These are phyloP conservation scores for Phylloscopus trochilus DNA, from an alignment of 2,113 vertebrate species.

Conservation along the genomic window DNA sequence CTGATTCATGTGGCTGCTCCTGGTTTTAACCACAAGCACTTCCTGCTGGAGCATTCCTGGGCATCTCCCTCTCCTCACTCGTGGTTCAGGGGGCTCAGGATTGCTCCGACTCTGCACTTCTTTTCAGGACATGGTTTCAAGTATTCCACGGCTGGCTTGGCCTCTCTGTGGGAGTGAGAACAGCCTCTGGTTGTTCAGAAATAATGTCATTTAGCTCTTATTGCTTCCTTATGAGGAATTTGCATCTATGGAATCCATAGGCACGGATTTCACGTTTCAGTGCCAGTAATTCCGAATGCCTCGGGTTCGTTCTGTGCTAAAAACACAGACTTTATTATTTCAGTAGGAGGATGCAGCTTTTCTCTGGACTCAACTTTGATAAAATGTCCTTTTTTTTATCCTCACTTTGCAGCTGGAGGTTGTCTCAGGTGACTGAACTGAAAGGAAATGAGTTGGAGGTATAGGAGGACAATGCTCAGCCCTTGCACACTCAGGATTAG, in stretches of 20 bases:
- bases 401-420: background rate
- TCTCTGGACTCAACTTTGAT: background rate
- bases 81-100: background rate
- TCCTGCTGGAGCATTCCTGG: constrained; percentile 48
- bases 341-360: background rate
- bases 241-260: background rate
- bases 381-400: background rate
- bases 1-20: constrained; percentile 47
- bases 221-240: constrained; percentile 1
- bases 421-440: background rate
- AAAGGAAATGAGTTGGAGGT: background rate
- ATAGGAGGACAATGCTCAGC: fast-evolving
- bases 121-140: background rate
- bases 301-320: fast-evolving
- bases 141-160: background rate
- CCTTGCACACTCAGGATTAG: background rate
- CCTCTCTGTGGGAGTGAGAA: background rate
- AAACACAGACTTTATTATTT: fast-evolving
- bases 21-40: constrained; percentile 50
- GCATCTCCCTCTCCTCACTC: background rate
- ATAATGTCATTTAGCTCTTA: background rate
- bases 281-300: fast-evolving
- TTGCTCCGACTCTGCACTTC: constrained; percentile 15
- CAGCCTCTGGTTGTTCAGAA: background rate
- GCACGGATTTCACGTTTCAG: fast-evolving